Conservation (phyloP, 1,140 invertebrate genomes). For the Drosophila azteca region DNA sequence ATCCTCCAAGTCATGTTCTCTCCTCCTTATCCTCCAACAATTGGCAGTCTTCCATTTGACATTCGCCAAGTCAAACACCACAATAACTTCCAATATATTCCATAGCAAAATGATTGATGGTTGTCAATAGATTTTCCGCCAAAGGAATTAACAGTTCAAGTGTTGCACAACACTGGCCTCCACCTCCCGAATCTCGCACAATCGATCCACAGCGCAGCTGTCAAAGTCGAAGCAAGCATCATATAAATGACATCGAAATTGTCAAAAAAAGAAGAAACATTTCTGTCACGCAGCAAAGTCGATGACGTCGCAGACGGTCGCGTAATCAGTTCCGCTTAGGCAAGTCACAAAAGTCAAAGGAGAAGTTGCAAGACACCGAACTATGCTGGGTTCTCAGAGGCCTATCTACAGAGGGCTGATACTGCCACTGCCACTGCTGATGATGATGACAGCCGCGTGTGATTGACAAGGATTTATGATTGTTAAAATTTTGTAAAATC, state of each 20-base stretch:
- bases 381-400: conserved; percentile 51
- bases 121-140: conserved; percentile 30
- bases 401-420: conserved; percentile 43
- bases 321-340: conserved; percentile 80
- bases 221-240: conserved; percentile 60
- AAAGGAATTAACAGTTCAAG: conserved; percentile 64
- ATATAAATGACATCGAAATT: conserved; percentile 72
- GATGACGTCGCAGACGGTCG: conserved; percentile 61
- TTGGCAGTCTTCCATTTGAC: background rate
- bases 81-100: conserved; percentile 11
- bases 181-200: background rate
- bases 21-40: no score
- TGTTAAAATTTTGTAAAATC: conserved; percentile 77
- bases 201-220: conserved; percentile 65
- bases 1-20: no score
- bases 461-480: conserved; percentile 83
- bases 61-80: conserved; percentile 2
- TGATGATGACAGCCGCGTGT: conserved; percentile 79
- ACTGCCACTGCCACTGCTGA: conserved; percentile 38
- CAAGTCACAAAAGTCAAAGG: conserved; percentile 53
- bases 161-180: conserved; percentile 37
- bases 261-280: conserved; percentile 45
- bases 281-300: conserved; percentile 74
- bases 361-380: conserved; percentile 40
- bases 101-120: conserved; percentile 62